These are phyloP conservation scores for Eupelmus urozonus DNA, from an alignment of 2,888 invertebrate genomes.

Conservation along the genomic window DNA sequence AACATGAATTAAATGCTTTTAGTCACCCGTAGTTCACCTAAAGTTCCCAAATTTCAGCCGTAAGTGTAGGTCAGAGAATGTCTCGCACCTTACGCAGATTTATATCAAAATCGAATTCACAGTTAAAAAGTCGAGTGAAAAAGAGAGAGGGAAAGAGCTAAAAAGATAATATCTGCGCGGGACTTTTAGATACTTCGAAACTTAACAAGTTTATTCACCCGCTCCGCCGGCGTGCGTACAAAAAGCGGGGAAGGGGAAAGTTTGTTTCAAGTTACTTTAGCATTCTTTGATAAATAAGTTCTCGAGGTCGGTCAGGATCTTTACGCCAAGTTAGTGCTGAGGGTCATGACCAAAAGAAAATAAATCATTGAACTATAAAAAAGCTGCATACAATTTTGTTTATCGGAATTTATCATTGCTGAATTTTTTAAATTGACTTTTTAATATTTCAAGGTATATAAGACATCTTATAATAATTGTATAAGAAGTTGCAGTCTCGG, in stretches of 20 bases:
- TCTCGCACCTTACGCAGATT: not conserved
- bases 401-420: no score
- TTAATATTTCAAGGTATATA: no score
- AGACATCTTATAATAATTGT: no score
- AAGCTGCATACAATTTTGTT: no score
- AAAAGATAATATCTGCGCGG: no score
- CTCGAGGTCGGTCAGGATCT: slow-evolving; percentile 31
- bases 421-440: no score
- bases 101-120: slow-evolving; percentile 32
- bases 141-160: not conserved
- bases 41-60: no score
- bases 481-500: no score
- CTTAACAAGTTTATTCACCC: no score
- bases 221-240: slow-evolving; percentile 12
- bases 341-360: slow-evolving; percentile 38
- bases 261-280: slow-evolving; percentile 53
- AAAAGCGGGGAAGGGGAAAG: slow-evolving; percentile 22
- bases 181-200: no score
- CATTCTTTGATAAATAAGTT: slow-evolving; percentile 57
- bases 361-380: slow-evolving; percentile 17
- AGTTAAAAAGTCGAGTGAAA: slow-evolving; percentile 30
- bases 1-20: not conserved
- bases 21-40: not conserved
- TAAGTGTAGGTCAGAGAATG: no score
- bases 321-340: slow-evolving; percentile 12